phyloP scores from a whole-genome alignment of 2,888 invertebrate genomes.

The Linnaemya tessellans region DNA sequence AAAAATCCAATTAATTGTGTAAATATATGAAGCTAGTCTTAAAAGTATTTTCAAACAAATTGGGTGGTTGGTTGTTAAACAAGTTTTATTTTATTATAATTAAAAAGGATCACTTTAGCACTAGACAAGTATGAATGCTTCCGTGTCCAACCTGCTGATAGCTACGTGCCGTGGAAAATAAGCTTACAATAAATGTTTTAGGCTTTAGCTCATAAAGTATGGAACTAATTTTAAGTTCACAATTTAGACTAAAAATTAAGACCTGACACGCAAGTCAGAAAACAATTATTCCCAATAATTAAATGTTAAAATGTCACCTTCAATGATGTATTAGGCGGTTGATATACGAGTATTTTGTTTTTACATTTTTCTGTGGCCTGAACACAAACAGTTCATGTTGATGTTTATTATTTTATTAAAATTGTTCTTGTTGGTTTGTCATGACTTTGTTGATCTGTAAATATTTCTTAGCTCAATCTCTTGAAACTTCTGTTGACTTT shows the following conservation, averaged over 20 bases:
- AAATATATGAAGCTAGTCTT: not conserved
- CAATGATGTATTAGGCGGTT: slow-evolving; percentile 61
- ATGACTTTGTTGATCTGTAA: slow-evolving; percentile 11
- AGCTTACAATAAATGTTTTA: no score
- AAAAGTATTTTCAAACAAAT: not conserved
- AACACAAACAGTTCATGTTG: not conserved
- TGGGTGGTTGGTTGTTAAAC: no score
- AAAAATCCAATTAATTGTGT: slow-evolving; percentile 10
- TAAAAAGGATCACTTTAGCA: no score
- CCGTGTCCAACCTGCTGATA: no score
- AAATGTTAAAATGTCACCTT: slow-evolving; percentile 36
- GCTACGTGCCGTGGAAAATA: no score
- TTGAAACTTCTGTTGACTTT: slow-evolving; percentile 46
- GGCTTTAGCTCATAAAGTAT: no score
- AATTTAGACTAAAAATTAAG: no score
- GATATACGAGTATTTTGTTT: slow-evolving; percentile 36
- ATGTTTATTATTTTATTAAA: no score
- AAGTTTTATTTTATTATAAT: no score
- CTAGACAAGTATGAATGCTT: no score
- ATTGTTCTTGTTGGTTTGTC: slow-evolving; percentile 1
- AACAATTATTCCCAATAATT: not conserved
- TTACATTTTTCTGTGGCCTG: not conserved
- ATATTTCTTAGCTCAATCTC: slow-evolving; percentile 10
- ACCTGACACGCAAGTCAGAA: not conserved
- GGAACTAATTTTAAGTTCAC: no score